Base-by-base conservation (phyloP, 2,797 vertebrate genomes). In the Phataginus tricuspis region DNA sequence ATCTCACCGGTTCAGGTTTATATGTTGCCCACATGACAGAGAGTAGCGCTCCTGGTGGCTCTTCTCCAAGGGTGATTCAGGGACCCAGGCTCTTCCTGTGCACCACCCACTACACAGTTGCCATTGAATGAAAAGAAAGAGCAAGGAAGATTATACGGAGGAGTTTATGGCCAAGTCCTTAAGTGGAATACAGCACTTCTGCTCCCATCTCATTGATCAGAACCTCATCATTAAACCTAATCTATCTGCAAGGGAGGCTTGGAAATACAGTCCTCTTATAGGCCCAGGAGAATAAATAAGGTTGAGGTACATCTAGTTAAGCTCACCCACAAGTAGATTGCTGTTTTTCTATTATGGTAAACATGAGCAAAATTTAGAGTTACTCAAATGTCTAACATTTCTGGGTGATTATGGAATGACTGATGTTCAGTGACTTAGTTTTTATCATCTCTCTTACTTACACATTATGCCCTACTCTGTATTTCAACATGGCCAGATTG, bases 301-400 rank as follows among this genome's bases (percentile, higher is more conserved):
- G 49, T 0, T 74, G 49, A 63, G 10, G 0, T 4, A 0, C 29
- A 64, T 39, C 31, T 66, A 79, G 39, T 75, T 90, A 37, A 87
- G 57, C 11, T 92, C 39, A 90, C 31, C 72, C 4, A 69, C 5
- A 37, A 42, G 16, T 10, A 75, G n/a, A 45, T 2, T n/a, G 69
- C 12, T 21, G 34, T n/a, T 87, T 49, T 66, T 27, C 31, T 69
- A 5, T 85, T 66, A 78, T 6, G 6, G 18, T 75, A 78, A 91
- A 55, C 51, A 83, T 27, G 10, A 92, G 1, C 10, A 94, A 95
- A 93, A 64, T 59, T 86, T 87, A 74, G 72, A 91, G 14, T 79
- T 82, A 55, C 15, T 75, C 5, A 90, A 74, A 69, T 66, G 79
- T 10, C 21, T 83, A 86, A 53, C 11, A 45, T 82, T 86, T 90